Evolutionary conservation across 2,113 vertebrate genomes (phyloP).

Genomic region (Drymodes brunneopygia): DNA sequence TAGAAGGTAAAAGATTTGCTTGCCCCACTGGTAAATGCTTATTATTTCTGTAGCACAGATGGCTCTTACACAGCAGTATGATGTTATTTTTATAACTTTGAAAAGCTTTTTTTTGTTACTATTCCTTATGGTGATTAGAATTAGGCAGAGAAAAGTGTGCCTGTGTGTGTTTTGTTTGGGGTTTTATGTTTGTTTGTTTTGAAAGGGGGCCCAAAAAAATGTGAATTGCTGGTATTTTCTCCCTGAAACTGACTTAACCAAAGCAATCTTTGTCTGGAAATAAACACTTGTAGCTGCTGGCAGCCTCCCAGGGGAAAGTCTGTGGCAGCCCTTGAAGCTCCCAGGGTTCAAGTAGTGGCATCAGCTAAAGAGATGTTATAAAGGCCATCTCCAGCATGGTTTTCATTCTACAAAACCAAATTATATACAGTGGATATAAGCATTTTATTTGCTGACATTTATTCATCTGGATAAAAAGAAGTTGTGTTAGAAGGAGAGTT

Average conservation of each 20-base stretch:
- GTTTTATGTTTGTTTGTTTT: neutral
- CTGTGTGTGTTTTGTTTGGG: neutral
- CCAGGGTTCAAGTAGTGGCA: too few species aligned
- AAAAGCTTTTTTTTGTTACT: accelerated
- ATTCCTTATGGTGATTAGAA: neutral
- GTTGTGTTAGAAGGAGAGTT: neutral
- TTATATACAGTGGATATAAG: neutral
- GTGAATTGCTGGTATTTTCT: neutral
- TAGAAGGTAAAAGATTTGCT: neutral
- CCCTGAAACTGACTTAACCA: neutral
- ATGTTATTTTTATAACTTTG: neutral
- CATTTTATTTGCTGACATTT: neutral
- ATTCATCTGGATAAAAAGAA: neutral
- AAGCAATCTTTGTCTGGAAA: neutral
- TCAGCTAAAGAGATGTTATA: neutral
- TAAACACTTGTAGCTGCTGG: neutral
- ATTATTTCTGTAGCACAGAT: neutral
- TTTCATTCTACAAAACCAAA: neutral
- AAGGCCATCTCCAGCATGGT: neutral
- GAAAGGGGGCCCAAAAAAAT: neutral
- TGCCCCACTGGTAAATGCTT: neutral
- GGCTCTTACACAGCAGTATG: neutral
- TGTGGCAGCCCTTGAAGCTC: neutral
- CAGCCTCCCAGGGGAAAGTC: neutral
- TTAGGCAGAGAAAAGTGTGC: too few species aligned